Percentiles rank a stretch among this genome's conserved stretches.
Conservation (phyloP, 2,888 invertebrate species). For the Zonitis immaculata region DNA sequence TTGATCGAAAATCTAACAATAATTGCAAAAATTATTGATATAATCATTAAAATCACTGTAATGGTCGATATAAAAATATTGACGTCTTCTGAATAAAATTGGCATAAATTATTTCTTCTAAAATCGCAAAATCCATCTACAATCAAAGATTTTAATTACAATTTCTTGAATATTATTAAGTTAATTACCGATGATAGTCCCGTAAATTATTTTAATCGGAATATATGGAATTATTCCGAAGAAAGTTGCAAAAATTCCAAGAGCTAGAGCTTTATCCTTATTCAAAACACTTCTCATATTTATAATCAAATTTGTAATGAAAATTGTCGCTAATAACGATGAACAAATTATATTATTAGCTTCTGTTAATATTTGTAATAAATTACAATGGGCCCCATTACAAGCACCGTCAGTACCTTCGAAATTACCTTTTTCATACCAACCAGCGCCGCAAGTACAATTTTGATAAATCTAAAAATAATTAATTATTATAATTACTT, state of each 20-base stretch:
- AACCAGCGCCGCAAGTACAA: slow-evolving; percentile 51
- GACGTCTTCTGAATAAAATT: background rate
- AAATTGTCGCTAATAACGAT: slow-evolving; percentile 42
- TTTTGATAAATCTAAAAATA: slow-evolving; percentile 48
- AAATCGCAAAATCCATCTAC: background rate
- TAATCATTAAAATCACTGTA: slow-evolving; percentile 33
- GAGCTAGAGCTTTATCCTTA: slow-evolving; percentile 59
- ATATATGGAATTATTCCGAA: slow-evolving; percentile 56
- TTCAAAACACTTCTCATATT: slow-evolving; percentile 54
- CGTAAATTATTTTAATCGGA: slow-evolving; percentile 61
- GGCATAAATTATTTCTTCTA: background rate
- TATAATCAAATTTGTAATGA: slow-evolving; percentile 53
- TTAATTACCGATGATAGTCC: slow-evolving; percentile 53
- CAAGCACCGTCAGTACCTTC: slow-evolving; percentile 55
- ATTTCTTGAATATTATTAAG: too few species aligned
- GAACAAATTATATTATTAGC: slow-evolving; percentile 34
- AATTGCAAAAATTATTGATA: slow-evolving; percentile 28
- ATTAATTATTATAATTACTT: slow-evolving; percentile 2
- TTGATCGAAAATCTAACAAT: slow-evolving; percentile 26
- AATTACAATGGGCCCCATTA: slow-evolving; percentile 49
- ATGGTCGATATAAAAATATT: slow-evolving; percentile 31
- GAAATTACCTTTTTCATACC: slow-evolving; percentile 24
- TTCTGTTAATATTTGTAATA: slow-evolving; percentile 50
- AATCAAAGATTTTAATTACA: too few species aligned
- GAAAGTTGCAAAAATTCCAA: slow-evolving; percentile 55